These are phyloP conservation scores for Tupiocoris notatus DNA, from an alignment of 2,888 invertebrate genomes.

Conservation along the genomic window DNA sequence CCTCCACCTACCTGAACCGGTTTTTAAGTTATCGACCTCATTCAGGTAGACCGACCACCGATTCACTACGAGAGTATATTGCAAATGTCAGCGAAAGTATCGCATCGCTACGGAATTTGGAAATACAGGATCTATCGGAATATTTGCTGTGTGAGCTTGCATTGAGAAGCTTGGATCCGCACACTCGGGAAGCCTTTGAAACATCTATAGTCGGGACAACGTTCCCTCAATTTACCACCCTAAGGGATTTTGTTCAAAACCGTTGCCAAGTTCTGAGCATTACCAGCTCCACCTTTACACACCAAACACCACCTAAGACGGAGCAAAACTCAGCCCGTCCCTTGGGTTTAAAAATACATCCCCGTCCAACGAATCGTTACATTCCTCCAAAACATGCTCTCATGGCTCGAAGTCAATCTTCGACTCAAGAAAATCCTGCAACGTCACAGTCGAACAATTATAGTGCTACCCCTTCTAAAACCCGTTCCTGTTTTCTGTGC, in stretches of 20 bases:
- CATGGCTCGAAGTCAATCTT: not conserved
- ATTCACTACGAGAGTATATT: too few relatives aligned
- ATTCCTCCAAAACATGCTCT: not conserved
- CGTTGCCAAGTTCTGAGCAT: not conserved
- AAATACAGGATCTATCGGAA: not conserved
- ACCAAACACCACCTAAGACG: too few relatives aligned
- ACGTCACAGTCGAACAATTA: too few relatives aligned
- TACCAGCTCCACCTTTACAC: too few relatives aligned
- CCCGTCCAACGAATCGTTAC: too few relatives aligned
- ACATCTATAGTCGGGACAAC: not conserved
- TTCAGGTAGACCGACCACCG: constrained; percentile 2
- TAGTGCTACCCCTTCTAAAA: too few relatives aligned
- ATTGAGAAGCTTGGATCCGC: constrained; percentile 14
- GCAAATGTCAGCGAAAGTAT: constrained; percentile 6
- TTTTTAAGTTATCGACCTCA: not conserved
- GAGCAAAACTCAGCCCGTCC: too few relatives aligned
- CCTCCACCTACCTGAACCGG: constrained; percentile 1
- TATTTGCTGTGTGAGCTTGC: too few relatives aligned
- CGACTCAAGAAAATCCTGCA: too few relatives aligned
- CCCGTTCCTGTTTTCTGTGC: not conserved
- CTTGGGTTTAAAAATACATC: too few relatives aligned
- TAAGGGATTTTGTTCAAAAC: not conserved
- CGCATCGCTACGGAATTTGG: not conserved
- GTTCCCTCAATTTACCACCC: not conserved
- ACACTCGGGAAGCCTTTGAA: constrained; percentile 13